Conservation (phyloP, 2,888 invertebrate genomes). For the Drosophila demipolita region DNA sequence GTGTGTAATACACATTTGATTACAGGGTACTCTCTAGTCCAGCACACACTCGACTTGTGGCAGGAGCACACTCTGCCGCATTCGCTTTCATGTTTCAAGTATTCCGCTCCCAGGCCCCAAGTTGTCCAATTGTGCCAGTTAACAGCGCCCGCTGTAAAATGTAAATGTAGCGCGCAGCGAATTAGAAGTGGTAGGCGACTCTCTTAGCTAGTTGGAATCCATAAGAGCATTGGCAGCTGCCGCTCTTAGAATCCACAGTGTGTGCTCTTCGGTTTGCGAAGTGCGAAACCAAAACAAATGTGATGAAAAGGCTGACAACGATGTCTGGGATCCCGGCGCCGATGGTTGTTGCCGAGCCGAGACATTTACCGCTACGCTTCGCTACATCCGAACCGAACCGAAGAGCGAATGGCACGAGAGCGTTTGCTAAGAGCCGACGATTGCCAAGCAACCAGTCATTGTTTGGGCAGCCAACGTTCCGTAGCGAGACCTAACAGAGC, state of each 20-base stretch:
- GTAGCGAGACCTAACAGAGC: constrained; percentile 47
- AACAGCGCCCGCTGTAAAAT: constrained; percentile 26
- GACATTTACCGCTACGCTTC: constrained; percentile 68
- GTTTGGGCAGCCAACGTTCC: constrained; percentile 46
- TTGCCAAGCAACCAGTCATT: constrained; percentile 64
- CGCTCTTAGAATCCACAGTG: constrained; percentile 67
- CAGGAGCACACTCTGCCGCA: constrained; percentile 36
- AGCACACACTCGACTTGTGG: neutral
- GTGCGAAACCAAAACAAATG: constrained; percentile 82
- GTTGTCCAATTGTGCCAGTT: constrained; percentile 63
- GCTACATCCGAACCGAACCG: constrained; percentile 36
- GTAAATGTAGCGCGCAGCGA: constrained; percentile 4
- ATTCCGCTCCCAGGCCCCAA: constrained; percentile 16
- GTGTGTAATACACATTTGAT: neutral
- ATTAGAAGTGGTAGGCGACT: neutral
- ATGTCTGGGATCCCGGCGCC: constrained; percentile 49
- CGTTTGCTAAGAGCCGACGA: constrained; percentile 40
- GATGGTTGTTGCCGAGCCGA: constrained; percentile 30
- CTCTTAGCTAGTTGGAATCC: constrained; percentile 67
- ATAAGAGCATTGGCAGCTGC: constrained; percentile 18
- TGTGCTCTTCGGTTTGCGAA: constrained; percentile 59
- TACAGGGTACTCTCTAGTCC: neutral
- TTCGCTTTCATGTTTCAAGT: constrained; percentile 68
- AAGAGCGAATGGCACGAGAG: constrained; percentile 52
- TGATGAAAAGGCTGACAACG: constrained; percentile 64